Conservation (phyloP, 2,888 invertebrate species). For the Callyntrura guangdongensis region DNA sequence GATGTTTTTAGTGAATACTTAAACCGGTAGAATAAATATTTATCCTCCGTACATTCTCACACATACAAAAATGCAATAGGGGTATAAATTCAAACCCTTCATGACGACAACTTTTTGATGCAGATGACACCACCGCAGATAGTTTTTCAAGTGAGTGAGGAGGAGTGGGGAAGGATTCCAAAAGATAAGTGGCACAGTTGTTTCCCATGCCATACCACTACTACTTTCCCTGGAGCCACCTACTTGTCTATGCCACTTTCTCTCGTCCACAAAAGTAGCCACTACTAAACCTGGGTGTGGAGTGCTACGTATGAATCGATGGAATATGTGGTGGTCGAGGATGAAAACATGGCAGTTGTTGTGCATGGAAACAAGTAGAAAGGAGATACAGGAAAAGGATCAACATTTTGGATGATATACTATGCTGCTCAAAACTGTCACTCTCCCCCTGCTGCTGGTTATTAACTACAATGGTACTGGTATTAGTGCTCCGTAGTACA, state of each 20-base stretch:
- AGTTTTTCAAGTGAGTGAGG: background rate
- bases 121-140: constrained; percentile 15
- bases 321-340: background rate
- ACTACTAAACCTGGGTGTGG: background rate
- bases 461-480: background rate
- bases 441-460: background rate
- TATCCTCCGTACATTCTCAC: background rate
- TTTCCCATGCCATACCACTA: background rate
- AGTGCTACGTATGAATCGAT: background rate
- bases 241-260: background rate
- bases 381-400: background rate
- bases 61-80: background rate
- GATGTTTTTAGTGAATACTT: background rate
- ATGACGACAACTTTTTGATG: constrained; percentile 48
- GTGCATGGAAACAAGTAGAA: background rate
- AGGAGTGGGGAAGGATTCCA: background rate
- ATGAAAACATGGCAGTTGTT: background rate
- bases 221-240: background rate
- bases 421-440: background rate
- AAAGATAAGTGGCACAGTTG: background rate
- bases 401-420: constrained; percentile 21
- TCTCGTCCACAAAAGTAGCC: background rate
- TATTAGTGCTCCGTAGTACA: background rate
- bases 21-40: background rate
- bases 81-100: background rate